Evolutionary conservation across 2,113 vertebrate genomes (phyloP).

Genomic region (Lanius collurio): DNA sequence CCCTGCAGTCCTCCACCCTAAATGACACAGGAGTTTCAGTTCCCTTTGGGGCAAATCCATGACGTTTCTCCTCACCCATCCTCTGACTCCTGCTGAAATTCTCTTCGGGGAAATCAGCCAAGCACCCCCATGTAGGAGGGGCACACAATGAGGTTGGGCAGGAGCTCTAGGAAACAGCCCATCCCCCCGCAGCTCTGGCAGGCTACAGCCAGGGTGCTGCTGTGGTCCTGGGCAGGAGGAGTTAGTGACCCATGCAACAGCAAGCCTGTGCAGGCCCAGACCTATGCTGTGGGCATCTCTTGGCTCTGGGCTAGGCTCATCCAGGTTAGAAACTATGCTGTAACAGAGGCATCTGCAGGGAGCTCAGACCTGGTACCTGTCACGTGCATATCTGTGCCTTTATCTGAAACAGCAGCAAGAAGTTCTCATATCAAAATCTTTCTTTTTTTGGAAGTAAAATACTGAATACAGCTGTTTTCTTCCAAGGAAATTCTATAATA

Average conservation of each 20-base stretch:
- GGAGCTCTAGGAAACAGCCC: background rate
- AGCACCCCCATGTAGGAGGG: fast-evolving
- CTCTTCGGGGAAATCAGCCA: background rate
- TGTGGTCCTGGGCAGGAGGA: background rate
- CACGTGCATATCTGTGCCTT: fast-evolving
- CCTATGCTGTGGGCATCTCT: background rate
- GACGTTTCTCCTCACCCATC: background rate
- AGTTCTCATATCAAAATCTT: background rate
- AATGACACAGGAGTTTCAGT: background rate
- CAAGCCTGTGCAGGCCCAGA: background rate
- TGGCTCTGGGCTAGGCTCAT: background rate
- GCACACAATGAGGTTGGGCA: fast-evolving
- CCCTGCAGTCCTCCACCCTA: background rate
- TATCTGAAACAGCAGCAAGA: background rate
- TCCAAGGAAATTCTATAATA: background rate
- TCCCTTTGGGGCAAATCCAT: background rate
- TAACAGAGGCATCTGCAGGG: background rate
- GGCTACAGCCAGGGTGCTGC: background rate
- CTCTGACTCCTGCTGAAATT: background rate
- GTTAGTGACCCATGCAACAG: background rate
- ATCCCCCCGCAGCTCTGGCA: background rate
- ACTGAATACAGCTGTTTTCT: background rate
- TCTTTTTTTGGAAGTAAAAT: background rate
- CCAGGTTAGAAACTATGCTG: background rate
- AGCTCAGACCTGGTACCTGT: background rate